These are phyloP conservation scores for Adelosebastes latens DNA, from an alignment of 2,797 vertebrate genomes.

Conservation along the genomic window DNA sequence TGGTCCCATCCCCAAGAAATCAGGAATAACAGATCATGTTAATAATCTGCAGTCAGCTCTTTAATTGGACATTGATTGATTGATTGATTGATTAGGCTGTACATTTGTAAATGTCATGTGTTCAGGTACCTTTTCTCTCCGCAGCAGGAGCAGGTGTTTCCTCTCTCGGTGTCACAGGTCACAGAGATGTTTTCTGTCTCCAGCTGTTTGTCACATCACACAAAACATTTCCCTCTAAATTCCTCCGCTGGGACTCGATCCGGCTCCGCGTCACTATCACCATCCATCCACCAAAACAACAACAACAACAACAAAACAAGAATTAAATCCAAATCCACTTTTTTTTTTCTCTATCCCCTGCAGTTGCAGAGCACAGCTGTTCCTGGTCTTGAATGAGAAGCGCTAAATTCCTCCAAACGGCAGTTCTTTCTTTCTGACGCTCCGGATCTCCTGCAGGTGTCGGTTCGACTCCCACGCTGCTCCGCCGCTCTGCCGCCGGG, in stretches of 20 bases:
- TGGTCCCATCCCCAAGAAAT: background rate
- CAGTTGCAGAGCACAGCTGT: background rate
- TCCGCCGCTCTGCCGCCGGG: background rate
- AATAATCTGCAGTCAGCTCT: background rate
- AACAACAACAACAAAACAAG: background rate
- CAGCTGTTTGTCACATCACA: slow-evolving; percentile 45
- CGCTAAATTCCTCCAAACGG: background rate
- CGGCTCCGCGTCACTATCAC: slow-evolving; percentile 1
- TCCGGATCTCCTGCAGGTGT: slow-evolving; percentile 14
- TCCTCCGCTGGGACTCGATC: background rate
- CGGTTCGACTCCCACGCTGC: slow-evolving; percentile 14
- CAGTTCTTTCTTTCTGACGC: background rate
- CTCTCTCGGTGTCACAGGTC: slow-evolving; percentile 30
- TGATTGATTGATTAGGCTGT: background rate
- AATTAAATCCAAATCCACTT: slow-evolving; percentile 18
- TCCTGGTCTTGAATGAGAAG: background rate
- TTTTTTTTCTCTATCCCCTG: background rate
- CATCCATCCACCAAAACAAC: background rate
- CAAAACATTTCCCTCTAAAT: background rate
- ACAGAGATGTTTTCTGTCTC: slow-evolving; percentile 39
- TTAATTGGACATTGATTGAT: background rate
- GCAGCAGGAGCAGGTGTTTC: slow-evolving; percentile 42
- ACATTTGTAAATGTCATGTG: background rate
- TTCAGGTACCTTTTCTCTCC: slow-evolving; percentile 43
- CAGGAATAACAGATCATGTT: background rate